Conservation (phyloP, 2,888 invertebrate species). For the Abscondita cerata region DNA sequence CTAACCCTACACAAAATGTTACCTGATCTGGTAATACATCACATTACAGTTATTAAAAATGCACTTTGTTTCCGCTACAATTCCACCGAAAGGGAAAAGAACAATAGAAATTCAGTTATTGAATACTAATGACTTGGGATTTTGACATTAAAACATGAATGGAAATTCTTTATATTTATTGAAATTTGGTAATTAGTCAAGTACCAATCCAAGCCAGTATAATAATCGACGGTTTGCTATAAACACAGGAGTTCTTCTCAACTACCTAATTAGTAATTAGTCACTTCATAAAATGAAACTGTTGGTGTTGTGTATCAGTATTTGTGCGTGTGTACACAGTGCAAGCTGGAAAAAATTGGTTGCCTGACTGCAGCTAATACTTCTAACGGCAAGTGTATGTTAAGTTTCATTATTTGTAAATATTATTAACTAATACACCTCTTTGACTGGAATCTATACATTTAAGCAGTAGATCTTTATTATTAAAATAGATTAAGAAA, state of each 20-base stretch:
- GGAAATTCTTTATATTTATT: too few species aligned
- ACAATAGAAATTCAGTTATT: too few species aligned
- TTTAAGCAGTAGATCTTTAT: background rate
- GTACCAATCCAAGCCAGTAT: background rate
- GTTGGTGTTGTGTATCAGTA: too few species aligned
- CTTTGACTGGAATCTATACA: too few species aligned
- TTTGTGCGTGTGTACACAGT: too few species aligned
- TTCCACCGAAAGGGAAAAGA: too few species aligned
- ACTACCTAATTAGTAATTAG: too few species aligned
- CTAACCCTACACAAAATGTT: background rate
- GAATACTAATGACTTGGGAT: background rate
- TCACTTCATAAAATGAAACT: too few species aligned
- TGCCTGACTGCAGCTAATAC: background rate
- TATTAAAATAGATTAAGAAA: too few species aligned
- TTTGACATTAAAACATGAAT: background rate
- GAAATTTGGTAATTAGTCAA: background rate
- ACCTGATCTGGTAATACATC: background rate
- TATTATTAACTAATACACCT: background rate
- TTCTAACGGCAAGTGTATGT: background rate
- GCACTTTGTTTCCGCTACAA: too few species aligned
- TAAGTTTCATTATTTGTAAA: background rate
- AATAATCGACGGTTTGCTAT: background rate
- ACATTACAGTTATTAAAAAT: too few species aligned
- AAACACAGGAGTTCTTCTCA: too few species aligned
- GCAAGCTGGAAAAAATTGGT: background rate